A percentile compares a stretch with the other conserved stretches of the same genome.
Conservation (phyloP, 2,888 invertebrate species). For the Parelbella ahira region DNA sequence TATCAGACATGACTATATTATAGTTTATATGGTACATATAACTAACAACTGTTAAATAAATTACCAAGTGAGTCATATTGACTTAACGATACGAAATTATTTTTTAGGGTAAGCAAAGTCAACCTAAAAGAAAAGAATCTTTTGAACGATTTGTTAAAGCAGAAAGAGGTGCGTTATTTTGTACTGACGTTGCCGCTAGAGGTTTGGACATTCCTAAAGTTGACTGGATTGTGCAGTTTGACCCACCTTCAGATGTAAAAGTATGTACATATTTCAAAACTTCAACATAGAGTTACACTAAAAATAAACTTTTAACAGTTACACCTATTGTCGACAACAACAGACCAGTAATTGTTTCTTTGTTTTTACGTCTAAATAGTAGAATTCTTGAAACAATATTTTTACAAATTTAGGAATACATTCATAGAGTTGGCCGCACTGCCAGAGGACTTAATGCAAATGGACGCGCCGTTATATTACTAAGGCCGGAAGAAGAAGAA, state of each 20-base stretch:
- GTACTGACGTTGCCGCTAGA: constrained; percentile 98
- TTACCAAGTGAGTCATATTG: too few relatives aligned
- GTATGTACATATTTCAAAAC: constrained; percentile 53
- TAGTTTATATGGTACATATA: too few relatives aligned
- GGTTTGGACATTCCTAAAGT: constrained; percentile 97
- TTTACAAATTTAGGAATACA: constrained; percentile 95
- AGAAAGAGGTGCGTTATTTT: constrained; percentile 92
- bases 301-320: too few relatives aligned
- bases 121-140: constrained; percentile 95
- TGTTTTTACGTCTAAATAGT: too few relatives aligned
- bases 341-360: too few relatives aligned
- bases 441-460: constrained; percentile 95
- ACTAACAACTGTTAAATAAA: too few relatives aligned
- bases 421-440: constrained; percentile 98
- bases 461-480: constrained; percentile 95
- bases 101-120: constrained; percentile 99
- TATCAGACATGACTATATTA: too few relatives aligned
- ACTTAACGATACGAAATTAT: too few relatives aligned
- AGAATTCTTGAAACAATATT: too few relatives aligned
- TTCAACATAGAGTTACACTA: too few relatives aligned
- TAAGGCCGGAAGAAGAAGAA: constrained; percentile 95
- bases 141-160: constrained; percentile 98
- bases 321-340: too few relatives aligned
- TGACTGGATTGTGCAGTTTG: constrained; percentile 99
- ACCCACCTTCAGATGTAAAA: constrained; percentile 99